These are phyloP conservation scores for Hemibagrus guttatus DNA, from an alignment of 2,797 vertebrate species.

Conservation along the genomic window DNA sequence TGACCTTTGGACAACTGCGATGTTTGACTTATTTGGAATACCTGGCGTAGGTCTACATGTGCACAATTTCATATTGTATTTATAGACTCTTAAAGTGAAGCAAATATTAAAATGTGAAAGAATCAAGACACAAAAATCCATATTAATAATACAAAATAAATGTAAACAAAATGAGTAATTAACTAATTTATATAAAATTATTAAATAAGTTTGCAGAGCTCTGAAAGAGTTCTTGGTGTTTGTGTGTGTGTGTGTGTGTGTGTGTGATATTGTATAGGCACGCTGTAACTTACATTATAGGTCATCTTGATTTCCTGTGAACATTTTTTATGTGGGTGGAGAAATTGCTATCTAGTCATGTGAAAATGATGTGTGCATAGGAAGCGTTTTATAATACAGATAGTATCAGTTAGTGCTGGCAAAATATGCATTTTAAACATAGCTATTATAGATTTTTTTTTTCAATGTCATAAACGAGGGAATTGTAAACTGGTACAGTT, in stretches of 20 bases:
- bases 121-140: not conserved
- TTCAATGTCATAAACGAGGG: not conserved
- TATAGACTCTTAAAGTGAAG: not conserved
- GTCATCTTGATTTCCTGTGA: conserved; percentile 11
- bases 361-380: not conserved
- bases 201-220: not conserved
- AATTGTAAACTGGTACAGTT: not conserved
- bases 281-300: not conserved
- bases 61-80: not conserved
- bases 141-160: not conserved
- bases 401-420: not conserved
- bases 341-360: conserved; percentile 8
- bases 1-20: conserved; percentile 38
- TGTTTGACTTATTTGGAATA: conserved; percentile 4
- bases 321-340: conserved; percentile 6
- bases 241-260: not conserved
- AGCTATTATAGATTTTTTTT: not conserved
- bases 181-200: not conserved
- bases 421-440: not conserved
- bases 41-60: conserved; percentile 7
- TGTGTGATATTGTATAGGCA: not conserved
- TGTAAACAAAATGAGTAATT: not conserved
- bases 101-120: not conserved
- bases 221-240: not conserved
- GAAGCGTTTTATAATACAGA: not conserved